phyloP scores from a whole-genome alignment of 2,888 invertebrate genomes.

The Drepana falcataria region DNA sequence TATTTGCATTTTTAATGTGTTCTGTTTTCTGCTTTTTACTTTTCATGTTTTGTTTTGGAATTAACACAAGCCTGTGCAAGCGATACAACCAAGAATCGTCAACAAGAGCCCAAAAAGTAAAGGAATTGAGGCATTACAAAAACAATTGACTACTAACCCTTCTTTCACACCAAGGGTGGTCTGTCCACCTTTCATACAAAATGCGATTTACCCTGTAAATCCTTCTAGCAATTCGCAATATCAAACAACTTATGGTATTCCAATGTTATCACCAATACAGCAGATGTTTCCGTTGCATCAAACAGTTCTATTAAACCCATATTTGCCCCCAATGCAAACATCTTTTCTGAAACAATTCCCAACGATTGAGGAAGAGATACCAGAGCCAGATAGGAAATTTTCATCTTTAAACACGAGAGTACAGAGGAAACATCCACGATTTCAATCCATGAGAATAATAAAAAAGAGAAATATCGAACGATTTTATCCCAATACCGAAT shows the following conservation, averaged over 20 bases:
- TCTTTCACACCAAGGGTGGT: constrained; percentile 69
- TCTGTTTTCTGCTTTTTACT: constrained; percentile 48
- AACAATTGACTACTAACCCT: constrained; percentile 70
- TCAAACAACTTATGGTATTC: constrained; percentile 46
- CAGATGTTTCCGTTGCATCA: constrained; percentile 69
- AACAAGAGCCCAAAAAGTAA: constrained; percentile 48
- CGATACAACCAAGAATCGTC: constrained; percentile 74
- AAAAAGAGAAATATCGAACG: constrained; percentile 70
- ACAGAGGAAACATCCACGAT: constrained; percentile 52
- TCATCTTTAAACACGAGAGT: constrained; percentile 65
- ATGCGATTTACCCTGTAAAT: constrained; percentile 46
- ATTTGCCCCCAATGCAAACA: constrained; percentile 63
- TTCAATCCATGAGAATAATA: constrained; percentile 70
- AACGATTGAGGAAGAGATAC: constrained; percentile 57
- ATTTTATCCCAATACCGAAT: constrained; percentile 72
- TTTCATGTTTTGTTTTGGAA: constrained; percentile 68
- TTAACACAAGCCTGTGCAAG: constrained; percentile 77
- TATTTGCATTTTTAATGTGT: constrained; percentile 52
- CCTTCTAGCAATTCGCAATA: constrained; percentile 42
- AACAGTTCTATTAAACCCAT: constrained; percentile 63
- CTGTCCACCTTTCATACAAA: constrained; percentile 69
- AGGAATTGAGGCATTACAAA: constrained; percentile 62
- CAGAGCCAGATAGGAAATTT: constrained; percentile 58
- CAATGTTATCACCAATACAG: constrained; percentile 65
- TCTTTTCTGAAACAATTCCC: constrained; percentile 65